phyloP scores from a whole-genome alignment of 2,888 invertebrate genomes.

The Octodonta nipae region DNA sequence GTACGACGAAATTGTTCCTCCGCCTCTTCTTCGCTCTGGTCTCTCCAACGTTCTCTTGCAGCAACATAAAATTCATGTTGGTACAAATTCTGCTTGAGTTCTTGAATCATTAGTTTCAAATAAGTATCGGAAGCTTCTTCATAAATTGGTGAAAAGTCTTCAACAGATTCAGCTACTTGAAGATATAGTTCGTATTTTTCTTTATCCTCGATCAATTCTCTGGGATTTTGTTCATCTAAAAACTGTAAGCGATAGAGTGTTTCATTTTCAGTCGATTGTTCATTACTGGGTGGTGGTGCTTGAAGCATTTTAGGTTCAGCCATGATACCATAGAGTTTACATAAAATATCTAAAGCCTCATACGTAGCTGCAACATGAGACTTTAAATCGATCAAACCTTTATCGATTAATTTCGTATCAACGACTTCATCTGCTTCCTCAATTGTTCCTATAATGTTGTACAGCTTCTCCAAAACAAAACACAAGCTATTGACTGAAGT shows the following conservation, averaged over 20 bases:
- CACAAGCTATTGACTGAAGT: neutral
- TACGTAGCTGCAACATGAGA: slow-evolving; percentile 19
- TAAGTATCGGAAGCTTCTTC: slow-evolving; percentile 13
- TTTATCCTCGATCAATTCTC: slow-evolving; percentile 15
- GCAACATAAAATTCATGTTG: slow-evolving; percentile 20
- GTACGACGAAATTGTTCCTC: too few species aligned
- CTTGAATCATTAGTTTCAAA: slow-evolving; percentile 18
- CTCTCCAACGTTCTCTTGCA: slow-evolving; percentile 18
- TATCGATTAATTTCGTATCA: slow-evolving; percentile 9
- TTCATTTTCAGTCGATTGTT: neutral
- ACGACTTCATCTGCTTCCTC: neutral
- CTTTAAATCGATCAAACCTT: slow-evolving; percentile 15
- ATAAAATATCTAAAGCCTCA: slow-evolving; percentile 22
- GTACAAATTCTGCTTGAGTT: slow-evolving; percentile 18
- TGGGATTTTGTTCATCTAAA: slow-evolving; percentile 1
- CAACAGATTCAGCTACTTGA: slow-evolving; percentile 9
- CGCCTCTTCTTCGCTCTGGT: slow-evolving; percentile 14
- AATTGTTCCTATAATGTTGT: neutral
- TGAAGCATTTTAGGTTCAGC: slow-evolving; percentile 6
- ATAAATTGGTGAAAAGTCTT: slow-evolving; percentile 3
- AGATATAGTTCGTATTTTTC: slow-evolving; percentile 22
- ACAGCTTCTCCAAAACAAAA: neutral
- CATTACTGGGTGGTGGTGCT: slow-evolving; percentile 2
- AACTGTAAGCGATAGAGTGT: neutral
- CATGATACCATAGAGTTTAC: slow-evolving; percentile 19